A percentile compares a stretch with the other conserved stretches of the same genome.
These are phyloP conservation scores for Eupithecia subfuscata DNA, from an alignment of 2,888 invertebrate species.

Conservation along the genomic window DNA sequence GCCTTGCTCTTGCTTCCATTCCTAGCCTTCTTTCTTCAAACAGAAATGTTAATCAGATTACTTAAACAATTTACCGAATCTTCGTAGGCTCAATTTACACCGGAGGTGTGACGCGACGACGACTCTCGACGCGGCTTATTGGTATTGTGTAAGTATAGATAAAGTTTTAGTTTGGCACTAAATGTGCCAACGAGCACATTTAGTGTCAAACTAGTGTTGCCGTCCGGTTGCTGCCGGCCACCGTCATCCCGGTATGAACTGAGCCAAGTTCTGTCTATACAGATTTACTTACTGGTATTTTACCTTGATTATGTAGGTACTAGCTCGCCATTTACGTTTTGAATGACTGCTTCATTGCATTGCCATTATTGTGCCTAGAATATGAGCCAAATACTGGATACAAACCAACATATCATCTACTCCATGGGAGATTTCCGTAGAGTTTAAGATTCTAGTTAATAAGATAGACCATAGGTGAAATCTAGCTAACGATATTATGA, in stretches of 20 bases:
- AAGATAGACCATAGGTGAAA: conserved; percentile 17
- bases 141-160: too few species aligned
- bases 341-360: conserved; percentile 44
- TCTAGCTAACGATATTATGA: background rate
- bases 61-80: background rate
- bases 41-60: background rate
- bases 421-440: conserved; percentile 52
- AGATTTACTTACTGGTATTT: background rate
- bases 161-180: background rate
- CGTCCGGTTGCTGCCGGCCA: too few species aligned
- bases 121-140: too few species aligned
- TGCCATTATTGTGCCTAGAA: conserved; percentile 75
- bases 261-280: background rate
- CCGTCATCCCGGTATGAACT: background rate
- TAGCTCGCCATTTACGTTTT: background rate
- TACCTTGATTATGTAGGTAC: background rate
- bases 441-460: conserved; percentile 23
- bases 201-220: too few species aligned
- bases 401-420: conserved; percentile 54
- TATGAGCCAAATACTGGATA: conserved; percentile 64
- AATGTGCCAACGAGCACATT: too few species aligned
- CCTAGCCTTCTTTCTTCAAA: background rate
- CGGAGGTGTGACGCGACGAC: background rate
- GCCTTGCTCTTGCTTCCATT: background rate
- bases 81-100: background rate